Percentiles rank a stretch among this genome's conserved stretches.
These are phyloP conservation scores for Diachasma alloeum DNA, from an alignment of 1,140 invertebrate species.

Conservation along the genomic window DNA sequence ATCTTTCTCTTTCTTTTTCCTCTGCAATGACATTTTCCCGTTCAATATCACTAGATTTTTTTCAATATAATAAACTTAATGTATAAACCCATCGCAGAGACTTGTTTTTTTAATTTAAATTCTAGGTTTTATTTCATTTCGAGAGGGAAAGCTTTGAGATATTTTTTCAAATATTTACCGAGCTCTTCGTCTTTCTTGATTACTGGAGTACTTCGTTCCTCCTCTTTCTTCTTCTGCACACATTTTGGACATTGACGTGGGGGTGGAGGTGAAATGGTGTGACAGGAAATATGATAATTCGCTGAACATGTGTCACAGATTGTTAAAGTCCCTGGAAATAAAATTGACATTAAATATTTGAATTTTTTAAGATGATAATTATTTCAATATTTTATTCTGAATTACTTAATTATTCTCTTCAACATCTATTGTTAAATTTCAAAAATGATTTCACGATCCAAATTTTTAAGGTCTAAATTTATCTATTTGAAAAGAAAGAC, in stretches of 20 bases:
- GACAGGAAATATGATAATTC: slow-evolving; percentile 67
- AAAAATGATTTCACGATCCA: no score
- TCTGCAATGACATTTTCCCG: slow-evolving; percentile 64
- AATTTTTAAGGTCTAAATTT: no score
- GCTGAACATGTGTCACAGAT: slow-evolving; percentile 63
- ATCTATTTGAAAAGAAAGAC: no score
- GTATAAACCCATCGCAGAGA: slow-evolving; percentile 39
- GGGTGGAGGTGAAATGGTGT: slow-evolving; percentile 50
- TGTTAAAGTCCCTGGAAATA: slow-evolving; percentile 55
- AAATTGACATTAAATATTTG: not conserved
- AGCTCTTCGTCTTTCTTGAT: slow-evolving; percentile 50
- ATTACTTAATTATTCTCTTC: no score
- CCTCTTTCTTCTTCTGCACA: slow-evolving; percentile 32
- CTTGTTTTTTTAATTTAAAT: slow-evolving; percentile 43
- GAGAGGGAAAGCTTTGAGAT: slow-evolving; percentile 31
- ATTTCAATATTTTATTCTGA: slow-evolving; percentile 21
- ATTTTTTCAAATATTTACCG: slow-evolving; percentile 41
- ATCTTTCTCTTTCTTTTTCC: slow-evolving; percentile 65
- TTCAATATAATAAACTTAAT: slow-evolving; percentile 13
- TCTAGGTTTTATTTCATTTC: slow-evolving; percentile 50
- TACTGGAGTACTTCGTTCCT: not conserved
- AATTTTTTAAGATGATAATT: slow-evolving; percentile 14
- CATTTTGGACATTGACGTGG: slow-evolving; percentile 55
- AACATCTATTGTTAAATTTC: no score
- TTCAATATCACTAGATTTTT: slow-evolving; percentile 49